Base-by-base conservation (phyloP, 2,113 vertebrate species). In the Heterotilapia buettikoferi region DNA sequence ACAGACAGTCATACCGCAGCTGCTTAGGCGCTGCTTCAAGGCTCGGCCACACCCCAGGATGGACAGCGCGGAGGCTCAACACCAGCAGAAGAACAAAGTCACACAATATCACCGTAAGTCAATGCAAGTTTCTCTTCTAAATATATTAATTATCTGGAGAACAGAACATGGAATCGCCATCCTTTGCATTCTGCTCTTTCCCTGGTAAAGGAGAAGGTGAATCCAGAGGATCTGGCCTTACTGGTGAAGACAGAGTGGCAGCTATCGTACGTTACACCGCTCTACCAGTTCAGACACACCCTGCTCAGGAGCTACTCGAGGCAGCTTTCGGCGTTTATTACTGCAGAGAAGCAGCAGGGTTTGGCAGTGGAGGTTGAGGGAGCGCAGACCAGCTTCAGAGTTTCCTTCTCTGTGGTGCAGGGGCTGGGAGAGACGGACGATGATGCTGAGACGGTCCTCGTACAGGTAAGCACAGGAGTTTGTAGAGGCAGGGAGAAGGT, bases 201-300 rank as follows among this genome's bases (percentile, higher is more conserved):
- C 26, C 2, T 52, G 6, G 33, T 47, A 16, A 52, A 98, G 98
- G 95, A 96, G 45, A 93, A 88, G 43, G 78, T 92, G 7, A 96
- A 97, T 38, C 90, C 95, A 2, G 95, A 96, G 82, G 96, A 94
- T 56, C 90, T 96, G 31, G 94, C 94, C 7, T 88, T 97, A 1
- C 84, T 99, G 16, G 90, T 98, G 68, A 94, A 96, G 24, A 97
- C 96, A 2, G 97, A 98, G 13, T 99, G 98, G 98, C 95, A 96
- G 47, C 90, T 99, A 9, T 97, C 97, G 10, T 98, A 98, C n/a
- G 96, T 98, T 78, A 98, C 97, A 3, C 99, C 99, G 0, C 93
- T 99, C 61, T 96, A 98, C 93, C 92, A 93, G 13, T 99, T 99
- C 93, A 95, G 89, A 21, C 92, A 97, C 40, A 87, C 88, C 1